Percentiles rank a stretch among this genome's conserved stretches.
Evolutionary conservation across 2,888 invertebrate species (phyloP).

Genomic region (Saturnia japonica): DNA sequence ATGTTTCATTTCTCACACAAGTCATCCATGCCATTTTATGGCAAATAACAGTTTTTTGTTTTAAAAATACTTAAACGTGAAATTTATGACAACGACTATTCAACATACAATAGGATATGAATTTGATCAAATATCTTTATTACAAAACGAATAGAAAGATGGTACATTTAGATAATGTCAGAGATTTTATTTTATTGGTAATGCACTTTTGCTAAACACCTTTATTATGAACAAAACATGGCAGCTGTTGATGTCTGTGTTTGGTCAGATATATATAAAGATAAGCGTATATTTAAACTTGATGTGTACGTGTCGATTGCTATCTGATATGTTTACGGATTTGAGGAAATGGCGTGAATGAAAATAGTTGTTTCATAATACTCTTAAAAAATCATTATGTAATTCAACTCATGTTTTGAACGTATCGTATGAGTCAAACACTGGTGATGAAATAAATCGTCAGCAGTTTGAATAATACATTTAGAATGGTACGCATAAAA

Average conservation of each 20-base stretch:
- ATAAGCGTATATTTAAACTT: slow-evolving; percentile 18
- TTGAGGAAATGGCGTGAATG: slow-evolving; percentile 17
- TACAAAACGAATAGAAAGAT: slow-evolving; percentile 71
- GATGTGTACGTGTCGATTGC: slow-evolving; percentile 21
- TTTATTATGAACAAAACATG: slow-evolving; percentile 71
- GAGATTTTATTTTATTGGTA: slow-evolving; percentile 39
- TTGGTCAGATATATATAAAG: slow-evolving; percentile 30
- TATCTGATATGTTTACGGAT: slow-evolving; percentile 19
- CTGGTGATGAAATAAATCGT: slow-evolving; percentile 1
- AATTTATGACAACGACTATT: slow-evolving; percentile 39
- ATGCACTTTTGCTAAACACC: slow-evolving; percentile 69
- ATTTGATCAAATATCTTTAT: slow-evolving; percentile 47
- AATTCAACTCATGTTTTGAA: not conserved
- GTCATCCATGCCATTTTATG: no score
- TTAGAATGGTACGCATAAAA: not conserved
- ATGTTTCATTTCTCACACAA: no score
- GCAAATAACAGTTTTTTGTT: not conserved
- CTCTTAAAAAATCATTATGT: slow-evolving; percentile 8
- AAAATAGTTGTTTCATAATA: slow-evolving; percentile 16
- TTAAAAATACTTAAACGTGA: slow-evolving; percentile 24
- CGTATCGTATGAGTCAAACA: not conserved
- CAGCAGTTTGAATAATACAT: not conserved
- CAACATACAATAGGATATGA: slow-evolving; percentile 35
- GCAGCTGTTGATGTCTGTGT: slow-evolving; percentile 70
- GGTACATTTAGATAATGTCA: slow-evolving; percentile 68